phyloP scores from a whole-genome alignment of 2,888 invertebrate genomes.

The Agyllia agylla region DNA sequence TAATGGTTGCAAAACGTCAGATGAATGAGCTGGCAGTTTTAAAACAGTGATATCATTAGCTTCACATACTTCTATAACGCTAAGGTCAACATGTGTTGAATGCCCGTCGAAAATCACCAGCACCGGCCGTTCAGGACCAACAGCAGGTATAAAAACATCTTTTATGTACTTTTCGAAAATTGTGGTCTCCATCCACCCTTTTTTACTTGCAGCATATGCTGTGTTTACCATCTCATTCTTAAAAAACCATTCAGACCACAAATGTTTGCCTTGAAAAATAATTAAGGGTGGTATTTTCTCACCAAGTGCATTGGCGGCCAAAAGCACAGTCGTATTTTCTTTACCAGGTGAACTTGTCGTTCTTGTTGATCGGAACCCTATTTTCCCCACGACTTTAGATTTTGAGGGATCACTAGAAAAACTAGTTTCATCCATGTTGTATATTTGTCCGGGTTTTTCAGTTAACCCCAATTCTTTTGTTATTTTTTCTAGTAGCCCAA shows the following conservation, averaged over 20 bases:
- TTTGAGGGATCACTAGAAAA: constrained; percentile 72
- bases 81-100: not conserved
- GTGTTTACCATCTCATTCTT: not conserved
- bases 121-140: not conserved
- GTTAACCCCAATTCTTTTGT: not conserved
- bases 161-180: constrained; percentile 22
- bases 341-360: constrained; percentile 75
- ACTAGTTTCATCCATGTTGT: constrained; percentile 73
- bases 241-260: constrained; percentile 79
- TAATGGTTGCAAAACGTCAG: not conserved
- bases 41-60: not conserved
- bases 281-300: constrained; percentile 78
- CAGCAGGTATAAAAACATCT: not conserved
- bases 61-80: not conserved
- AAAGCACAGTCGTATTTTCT: constrained; percentile 75
- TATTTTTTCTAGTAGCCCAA: not conserved
- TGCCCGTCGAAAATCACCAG: not conserved
- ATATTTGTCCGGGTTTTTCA: not conserved
- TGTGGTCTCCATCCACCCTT: constrained; percentile 40
- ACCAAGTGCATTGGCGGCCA: constrained; percentile 73
- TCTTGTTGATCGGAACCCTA: constrained; percentile 67
- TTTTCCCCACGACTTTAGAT: constrained; percentile 72
- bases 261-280: constrained; percentile 76
- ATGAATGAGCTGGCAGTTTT: not conserved
- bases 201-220: constrained; percentile 23